phyloP scores from a whole-genome alignment of 2,888 invertebrate genomes.

The Campopleginae sp. region DNA sequence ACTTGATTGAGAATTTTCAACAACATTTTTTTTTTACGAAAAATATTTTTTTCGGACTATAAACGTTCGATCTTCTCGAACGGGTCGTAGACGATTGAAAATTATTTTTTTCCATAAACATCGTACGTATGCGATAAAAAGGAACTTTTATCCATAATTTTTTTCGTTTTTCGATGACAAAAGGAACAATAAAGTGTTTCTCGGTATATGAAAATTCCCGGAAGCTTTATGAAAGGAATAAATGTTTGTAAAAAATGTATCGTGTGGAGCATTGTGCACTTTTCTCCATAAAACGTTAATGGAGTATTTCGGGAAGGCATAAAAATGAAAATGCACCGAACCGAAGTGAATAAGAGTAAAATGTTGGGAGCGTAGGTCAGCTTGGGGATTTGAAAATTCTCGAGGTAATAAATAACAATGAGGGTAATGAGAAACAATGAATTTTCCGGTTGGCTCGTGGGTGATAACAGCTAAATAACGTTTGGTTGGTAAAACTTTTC shows the following conservation, averaged over 20 bases:
- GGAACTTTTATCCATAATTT: too few species aligned
- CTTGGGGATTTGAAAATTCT: slow-evolving; percentile 32
- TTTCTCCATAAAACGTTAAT: not conserved
- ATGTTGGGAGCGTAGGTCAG: not conserved
- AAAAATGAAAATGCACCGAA: not conserved
- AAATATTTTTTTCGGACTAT: not conserved
- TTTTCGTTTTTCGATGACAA: too few species aligned
- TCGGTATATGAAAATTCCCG: not conserved
- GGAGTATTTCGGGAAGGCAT: not conserved
- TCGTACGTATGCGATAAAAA: too few species aligned
- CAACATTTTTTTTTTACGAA: not conserved
- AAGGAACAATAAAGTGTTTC: too few species aligned
- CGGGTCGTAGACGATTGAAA: too few species aligned
- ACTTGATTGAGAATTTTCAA: not conserved
- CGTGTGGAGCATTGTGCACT: not conserved
- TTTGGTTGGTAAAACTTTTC: slow-evolving; percentile 19
- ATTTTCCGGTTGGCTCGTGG: slow-evolving; percentile 36
- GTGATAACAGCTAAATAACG: slow-evolving; percentile 50
- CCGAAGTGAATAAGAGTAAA: not conserved
- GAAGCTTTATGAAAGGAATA: not conserved
- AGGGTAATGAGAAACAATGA: slow-evolving; percentile 53
- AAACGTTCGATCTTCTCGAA: too few species aligned
- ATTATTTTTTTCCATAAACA: too few species aligned
- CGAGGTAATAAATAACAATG: slow-evolving; percentile 46
- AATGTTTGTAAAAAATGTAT: not conserved